Evolutionary conservation across 2,113 vertebrate species (phyloP).

Genomic region (Fulica atra): DNA sequence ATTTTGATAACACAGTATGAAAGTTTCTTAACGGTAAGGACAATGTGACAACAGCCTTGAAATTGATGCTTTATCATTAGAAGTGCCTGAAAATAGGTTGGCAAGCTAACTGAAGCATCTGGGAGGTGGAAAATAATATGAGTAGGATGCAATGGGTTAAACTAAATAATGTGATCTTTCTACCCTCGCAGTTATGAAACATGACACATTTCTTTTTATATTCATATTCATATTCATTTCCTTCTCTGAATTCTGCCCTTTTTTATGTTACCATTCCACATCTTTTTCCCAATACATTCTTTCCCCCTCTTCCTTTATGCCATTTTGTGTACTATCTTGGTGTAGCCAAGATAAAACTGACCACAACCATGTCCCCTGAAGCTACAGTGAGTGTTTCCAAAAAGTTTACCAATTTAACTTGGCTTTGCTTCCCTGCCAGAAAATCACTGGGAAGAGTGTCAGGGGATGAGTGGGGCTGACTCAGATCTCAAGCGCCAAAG

Average conservation of each 20-base stretch:
- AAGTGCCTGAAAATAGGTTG: not conserved
- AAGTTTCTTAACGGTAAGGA: not conserved
- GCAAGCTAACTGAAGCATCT: not conserved
- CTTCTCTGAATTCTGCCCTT: not conserved
- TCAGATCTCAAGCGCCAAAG: not conserved
- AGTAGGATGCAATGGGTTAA: not conserved
- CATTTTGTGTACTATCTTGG: not conserved
- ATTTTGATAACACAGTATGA: not conserved
- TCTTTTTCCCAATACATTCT: not conserved
- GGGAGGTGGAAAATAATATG: not conserved
- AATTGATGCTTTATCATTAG: not conserved
- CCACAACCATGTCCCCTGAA: not conserved
- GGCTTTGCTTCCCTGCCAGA: not conserved
- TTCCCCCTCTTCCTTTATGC: not conserved
- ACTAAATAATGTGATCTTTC: not conserved
- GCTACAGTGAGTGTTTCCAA: not conserved
- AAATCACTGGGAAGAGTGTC: not conserved
- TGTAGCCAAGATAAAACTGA: not conserved
- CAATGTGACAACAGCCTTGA: not conserved
- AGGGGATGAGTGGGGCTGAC: rapidly evolving
- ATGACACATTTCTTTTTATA: not conserved
- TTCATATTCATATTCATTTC: not conserved
- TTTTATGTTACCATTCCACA: not conserved
- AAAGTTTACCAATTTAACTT: not conserved
- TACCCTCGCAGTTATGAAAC: not conserved